A percentile compares a stretch with the other conserved stretches of the same genome.
These are phyloP conservation scores for Dipodomys merriami DNA, from an alignment of 2,113 vertebrate species.

Conservation along the genomic window DNA sequence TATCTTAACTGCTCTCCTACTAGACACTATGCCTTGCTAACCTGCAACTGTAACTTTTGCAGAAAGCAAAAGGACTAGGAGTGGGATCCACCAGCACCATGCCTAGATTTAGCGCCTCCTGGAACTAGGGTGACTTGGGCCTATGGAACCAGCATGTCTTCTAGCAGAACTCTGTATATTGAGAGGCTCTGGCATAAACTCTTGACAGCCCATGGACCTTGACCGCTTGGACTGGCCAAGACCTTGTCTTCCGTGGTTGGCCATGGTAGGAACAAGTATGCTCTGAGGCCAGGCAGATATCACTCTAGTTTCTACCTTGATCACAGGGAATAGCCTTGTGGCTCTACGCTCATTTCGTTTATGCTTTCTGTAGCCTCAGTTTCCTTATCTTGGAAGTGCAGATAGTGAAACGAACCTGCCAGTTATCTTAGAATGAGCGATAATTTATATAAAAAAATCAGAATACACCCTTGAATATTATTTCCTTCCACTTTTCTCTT, in stretches of 20 bases:
- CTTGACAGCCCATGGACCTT: neutral
- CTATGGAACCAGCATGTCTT: neutral
- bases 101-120: neutral
- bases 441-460: neutral
- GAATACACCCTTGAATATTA: neutral
- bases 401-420: neutral
- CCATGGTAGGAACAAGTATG: fast-evolving
- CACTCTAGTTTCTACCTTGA: neutral
- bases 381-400: conserved; percentile 8
- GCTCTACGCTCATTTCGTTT: neutral
- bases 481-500: neutral
- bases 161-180: neutral
- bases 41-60: neutral
- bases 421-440: neutral
- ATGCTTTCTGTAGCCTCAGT: neutral
- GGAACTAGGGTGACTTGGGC: neutral
- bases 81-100: neutral
- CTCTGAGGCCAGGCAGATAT: neutral
- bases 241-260: neutral
- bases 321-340: neutral
- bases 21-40: neutral
- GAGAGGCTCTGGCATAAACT: neutral
- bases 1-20: neutral
- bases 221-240: neutral
- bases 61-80: neutral